Evolutionary conservation across 2,797 vertebrate genomes (phyloP).

Genomic region (Varecia variegata): DNA sequence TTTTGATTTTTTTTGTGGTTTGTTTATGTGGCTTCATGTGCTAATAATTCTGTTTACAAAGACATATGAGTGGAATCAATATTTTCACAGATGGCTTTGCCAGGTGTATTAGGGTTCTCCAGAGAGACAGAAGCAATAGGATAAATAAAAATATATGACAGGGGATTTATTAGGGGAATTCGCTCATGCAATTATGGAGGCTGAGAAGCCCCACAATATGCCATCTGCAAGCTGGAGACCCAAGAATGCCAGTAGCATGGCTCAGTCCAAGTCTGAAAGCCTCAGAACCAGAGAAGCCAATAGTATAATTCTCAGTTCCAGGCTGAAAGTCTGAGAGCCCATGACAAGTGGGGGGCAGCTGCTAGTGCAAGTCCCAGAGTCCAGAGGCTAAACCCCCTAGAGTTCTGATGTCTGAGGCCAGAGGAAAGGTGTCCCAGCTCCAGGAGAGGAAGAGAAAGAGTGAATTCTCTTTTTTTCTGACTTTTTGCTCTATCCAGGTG

Average conservation of each 20-base stretch:
- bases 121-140: background rate
- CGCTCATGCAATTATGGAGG: background rate
- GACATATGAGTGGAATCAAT: background rate
- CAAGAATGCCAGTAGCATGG: background rate
- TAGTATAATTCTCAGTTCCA: background rate
- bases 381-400: background rate
- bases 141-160: background rate
- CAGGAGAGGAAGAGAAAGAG: background rate
- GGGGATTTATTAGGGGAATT: background rate
- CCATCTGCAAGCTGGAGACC: background rate
- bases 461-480: background rate
- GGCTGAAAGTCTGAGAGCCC: background rate
- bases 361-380: background rate
- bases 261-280: background rate
- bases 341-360: background rate
- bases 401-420: background rate
- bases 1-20: background rate
- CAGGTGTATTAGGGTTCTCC: background rate
- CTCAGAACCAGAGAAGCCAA: background rate
- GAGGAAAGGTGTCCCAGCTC: background rate
- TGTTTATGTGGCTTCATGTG: background rate
- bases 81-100: constrained; percentile 1
- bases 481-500: background rate
- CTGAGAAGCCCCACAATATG: background rate
- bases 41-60: background rate